These are phyloP conservation scores for Bombus balteatus DNA, from an alignment of 1,140 invertebrate species.

Conservation along the genomic window DNA sequence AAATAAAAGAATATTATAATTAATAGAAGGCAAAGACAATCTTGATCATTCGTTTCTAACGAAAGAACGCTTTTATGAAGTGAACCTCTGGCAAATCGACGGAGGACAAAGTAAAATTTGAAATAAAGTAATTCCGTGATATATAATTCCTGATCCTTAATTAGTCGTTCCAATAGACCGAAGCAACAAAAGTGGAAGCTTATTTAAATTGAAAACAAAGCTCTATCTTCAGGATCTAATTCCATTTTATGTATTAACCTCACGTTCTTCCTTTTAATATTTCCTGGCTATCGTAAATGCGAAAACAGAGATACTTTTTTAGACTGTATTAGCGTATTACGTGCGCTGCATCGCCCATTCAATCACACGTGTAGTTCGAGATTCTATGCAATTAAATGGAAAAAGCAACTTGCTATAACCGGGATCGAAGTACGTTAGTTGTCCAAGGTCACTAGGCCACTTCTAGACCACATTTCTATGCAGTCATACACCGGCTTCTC, in stretches of 20 bases:
- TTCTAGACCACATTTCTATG: neutral
- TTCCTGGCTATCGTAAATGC: neutral
- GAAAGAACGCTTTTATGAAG: neutral
- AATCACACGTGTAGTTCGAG: neutral
- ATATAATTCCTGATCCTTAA: neutral
- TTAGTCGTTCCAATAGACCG: neutral
- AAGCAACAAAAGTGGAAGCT: neutral
- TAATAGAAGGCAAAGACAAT: neutral
- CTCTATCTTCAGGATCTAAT: neutral
- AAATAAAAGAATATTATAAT: neutral
- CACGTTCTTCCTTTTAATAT: neutral
- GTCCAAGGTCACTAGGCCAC: conserved; percentile 5
- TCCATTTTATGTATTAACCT: neutral
- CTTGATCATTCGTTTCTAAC: neutral
- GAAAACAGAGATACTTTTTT: neutral
- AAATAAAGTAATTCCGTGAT: neutral
- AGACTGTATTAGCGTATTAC: neutral
- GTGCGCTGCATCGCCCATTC: neutral
- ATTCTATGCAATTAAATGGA: neutral
- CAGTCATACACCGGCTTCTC: too few relatives aligned
- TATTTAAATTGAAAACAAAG: neutral
- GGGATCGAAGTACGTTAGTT: too few relatives aligned
- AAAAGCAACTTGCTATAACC: neutral
- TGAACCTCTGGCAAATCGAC: neutral
- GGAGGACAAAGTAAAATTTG: neutral